Evolutionary conservation across 1,140 invertebrate species (phyloP).

Genomic region (Lasioglossum albipes): DNA sequence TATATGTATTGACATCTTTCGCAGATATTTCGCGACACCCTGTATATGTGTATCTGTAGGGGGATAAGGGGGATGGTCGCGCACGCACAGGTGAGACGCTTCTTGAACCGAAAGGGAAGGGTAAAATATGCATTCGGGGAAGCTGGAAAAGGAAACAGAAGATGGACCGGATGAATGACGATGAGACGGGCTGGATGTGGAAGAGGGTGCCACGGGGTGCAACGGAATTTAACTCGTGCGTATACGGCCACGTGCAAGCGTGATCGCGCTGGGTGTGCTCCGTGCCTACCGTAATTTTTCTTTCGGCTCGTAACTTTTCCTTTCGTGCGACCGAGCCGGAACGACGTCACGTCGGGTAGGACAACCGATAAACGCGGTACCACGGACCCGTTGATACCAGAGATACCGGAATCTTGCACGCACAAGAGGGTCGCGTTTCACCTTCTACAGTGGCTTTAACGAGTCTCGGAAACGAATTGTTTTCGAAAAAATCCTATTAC

Average conservation of each 20-base stretch:
- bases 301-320: constrained; percentile 34
- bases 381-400: constrained; percentile 7
- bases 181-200: neutral
- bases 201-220: neutral
- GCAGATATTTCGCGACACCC: too few species aligned
- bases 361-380: constrained; percentile 45
- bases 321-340: constrained; percentile 29
- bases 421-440: neutral
- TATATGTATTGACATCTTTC: too few species aligned
- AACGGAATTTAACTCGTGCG: constrained; percentile 25
- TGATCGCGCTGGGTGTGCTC: constrained; percentile 39
- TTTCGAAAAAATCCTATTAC: too few species aligned
- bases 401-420: constrained; percentile 17
- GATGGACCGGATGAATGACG: neutral
- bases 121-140: constrained; percentile 40
- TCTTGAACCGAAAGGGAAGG: neutral
- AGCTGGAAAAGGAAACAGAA: constrained; percentile 31
- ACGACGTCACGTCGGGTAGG: constrained; percentile 45
- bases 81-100: constrained; percentile 18
- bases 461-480: too few species aligned
- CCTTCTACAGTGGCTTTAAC: too few species aligned
- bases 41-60: neutral
- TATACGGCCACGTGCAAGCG: constrained; percentile 32
- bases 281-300: constrained; percentile 52
- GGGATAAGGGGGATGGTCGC: neutral